Percentiles rank a stretch among this genome's conserved stretches.
Conservation (phyloP, 2,888 invertebrate species). For the Coleophora flavipennella region DNA sequence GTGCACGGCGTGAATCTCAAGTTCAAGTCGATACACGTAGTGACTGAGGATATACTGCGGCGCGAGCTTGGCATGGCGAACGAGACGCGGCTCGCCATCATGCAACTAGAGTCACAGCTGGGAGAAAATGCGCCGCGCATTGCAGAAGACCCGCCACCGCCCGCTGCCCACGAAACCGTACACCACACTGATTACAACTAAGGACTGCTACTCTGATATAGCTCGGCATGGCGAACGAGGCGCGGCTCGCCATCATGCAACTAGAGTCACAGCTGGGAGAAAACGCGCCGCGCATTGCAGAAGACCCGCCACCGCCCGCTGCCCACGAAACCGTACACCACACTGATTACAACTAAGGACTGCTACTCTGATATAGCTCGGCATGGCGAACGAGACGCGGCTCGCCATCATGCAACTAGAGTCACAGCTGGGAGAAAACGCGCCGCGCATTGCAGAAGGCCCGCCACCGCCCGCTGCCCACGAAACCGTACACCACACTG, state of each 20-base stretch:
- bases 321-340: slow-evolving; percentile 49
- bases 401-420: slow-evolving; percentile 48
- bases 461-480: slow-evolving; percentile 53
- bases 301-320: too few relatives aligned
- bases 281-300: slow-evolving; percentile 19
- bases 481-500: slow-evolving; percentile 41
- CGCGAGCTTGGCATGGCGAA: slow-evolving; percentile 48
- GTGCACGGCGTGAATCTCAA: slow-evolving; percentile 64
- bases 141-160: slow-evolving; percentile 53
- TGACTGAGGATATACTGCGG: slow-evolving; percentile 56
- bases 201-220: slow-evolving; percentile 15
- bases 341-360: slow-evolving; percentile 24
- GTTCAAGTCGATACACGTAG: slow-evolving; percentile 64
- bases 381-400: slow-evolving; percentile 42
- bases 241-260: slow-evolving; percentile 43
- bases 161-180: slow-evolving; percentile 51
- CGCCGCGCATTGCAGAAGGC: slow-evolving; percentile 49
- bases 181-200: slow-evolving; percentile 28
- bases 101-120: slow-evolving; percentile 52
- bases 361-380: too few relatives aligned
- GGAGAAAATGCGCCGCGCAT: slow-evolving; percentile 31
- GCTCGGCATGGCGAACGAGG: slow-evolving; percentile 46
- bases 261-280: slow-evolving; percentile 48
- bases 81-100: slow-evolving; percentile 43
- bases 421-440: slow-evolving; percentile 42